Percentiles rank a stretch among this genome's conserved stretches.
Conservation (phyloP, 2,113 vertebrate species). For the Xyrauchen texanus region DNA sequence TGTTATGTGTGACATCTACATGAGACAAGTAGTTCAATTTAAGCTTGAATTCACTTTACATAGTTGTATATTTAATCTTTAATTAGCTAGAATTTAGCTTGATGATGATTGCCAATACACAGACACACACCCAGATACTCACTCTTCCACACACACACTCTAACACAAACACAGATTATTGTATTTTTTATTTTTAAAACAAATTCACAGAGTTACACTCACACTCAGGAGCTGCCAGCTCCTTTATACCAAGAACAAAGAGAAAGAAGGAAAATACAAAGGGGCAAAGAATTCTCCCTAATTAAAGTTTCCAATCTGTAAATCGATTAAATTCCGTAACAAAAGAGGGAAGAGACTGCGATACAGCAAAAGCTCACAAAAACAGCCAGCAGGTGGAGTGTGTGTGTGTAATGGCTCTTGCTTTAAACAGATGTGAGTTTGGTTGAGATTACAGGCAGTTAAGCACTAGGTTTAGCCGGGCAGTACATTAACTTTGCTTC, state of each 20-base stretch:
- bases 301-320: constrained; percentile 51
- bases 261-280: constrained; percentile 19
- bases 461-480: constrained; percentile 21
- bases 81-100: neutral
- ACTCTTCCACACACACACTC: constrained; percentile 17
- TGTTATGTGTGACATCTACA: neutral
- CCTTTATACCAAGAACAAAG: constrained; percentile 28
- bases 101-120: constrained; percentile 14
- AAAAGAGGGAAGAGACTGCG: constrained; percentile 22
- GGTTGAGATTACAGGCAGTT: constrained; percentile 18
- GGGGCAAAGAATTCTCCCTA: constrained; percentile 35
- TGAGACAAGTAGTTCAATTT: constrained; percentile 4
- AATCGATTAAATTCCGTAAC: constrained; percentile 43
- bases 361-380: constrained; percentile 3
- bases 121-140: neutral
- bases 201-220: constrained; percentile 11
- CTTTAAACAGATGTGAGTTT: constrained; percentile 11
- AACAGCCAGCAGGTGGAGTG: constrained; percentile 33
- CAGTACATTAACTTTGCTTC: neutral
- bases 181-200: neutral
- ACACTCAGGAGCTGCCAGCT: constrained; percentile 7
- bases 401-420: neutral
- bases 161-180: constrained; percentile 25
- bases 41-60: constrained; percentile 25
- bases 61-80: constrained; percentile 10